These are phyloP conservation scores for Eupristina koningsbergeri DNA, from an alignment of 1,140 invertebrate species.

Conservation along the genomic window DNA sequence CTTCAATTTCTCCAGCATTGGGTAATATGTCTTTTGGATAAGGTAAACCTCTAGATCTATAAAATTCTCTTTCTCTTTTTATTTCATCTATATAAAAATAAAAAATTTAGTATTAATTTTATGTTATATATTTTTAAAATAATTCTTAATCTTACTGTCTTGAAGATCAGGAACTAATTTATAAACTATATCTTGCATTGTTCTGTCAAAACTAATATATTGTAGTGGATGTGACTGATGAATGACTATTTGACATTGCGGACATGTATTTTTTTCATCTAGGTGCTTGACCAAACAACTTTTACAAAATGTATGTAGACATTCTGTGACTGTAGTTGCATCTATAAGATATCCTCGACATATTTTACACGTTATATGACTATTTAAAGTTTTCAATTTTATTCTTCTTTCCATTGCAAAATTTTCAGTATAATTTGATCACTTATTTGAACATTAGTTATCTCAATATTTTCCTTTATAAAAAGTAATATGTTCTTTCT, in stretches of 20 bases:
- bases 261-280: constrained; percentile 97
- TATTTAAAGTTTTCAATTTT: constrained; percentile 92
- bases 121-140: neutral
- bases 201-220: constrained; percentile 97
- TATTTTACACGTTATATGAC: constrained; percentile 95
- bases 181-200: constrained; percentile 99
- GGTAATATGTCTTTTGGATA: constrained; percentile 91
- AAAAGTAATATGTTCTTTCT: neutral
- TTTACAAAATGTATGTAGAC: constrained; percentile 98
- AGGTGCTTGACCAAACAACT: constrained; percentile 97
- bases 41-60: constrained; percentile 85
- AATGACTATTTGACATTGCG: constrained; percentile 96
- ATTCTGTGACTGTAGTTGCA: constrained; percentile 97
- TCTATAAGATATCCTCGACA: constrained; percentile 97
- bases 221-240: constrained; percentile 97
- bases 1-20: constrained; percentile 77
- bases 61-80: constrained; percentile 90
- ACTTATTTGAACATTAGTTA: constrained; percentile 1
- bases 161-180: constrained; percentile 95
- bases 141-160: constrained; percentile 77
- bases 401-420: constrained; percentile 88
- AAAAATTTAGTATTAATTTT: constrained; percentile 8
- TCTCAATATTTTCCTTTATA: constrained; percentile 1
- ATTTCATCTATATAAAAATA: constrained; percentile 82
- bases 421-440: neutral